phyloP scores from a whole-genome alignment of 1,140 invertebrate species.

The Sitophilus oryzae region DNA sequence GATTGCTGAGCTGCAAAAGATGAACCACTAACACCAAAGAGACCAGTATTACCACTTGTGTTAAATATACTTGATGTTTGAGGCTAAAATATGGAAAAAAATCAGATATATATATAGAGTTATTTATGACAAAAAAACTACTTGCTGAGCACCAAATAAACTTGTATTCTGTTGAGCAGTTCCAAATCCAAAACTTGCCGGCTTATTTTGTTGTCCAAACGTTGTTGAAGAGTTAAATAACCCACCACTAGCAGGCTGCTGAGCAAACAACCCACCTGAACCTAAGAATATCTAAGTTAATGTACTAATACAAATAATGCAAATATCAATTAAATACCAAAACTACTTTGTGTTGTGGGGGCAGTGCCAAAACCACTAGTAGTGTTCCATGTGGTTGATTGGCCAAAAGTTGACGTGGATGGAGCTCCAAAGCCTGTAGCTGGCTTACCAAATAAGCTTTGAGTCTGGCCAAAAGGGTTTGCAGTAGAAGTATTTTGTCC shows the following conservation, averaged over 20 bases:
- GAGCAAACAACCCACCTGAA: slow-evolving; percentile 34
- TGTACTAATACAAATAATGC: slow-evolving; percentile 21
- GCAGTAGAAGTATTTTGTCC: slow-evolving; percentile 20
- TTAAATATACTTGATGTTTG: slow-evolving; percentile 40
- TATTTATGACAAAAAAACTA: slow-evolving; percentile 7
- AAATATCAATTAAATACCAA: slow-evolving; percentile 6
- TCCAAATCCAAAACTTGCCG: slow-evolving; percentile 53
- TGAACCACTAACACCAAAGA: slow-evolving; percentile 31
- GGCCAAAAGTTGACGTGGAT: slow-evolving; percentile 54
- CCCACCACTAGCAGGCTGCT: slow-evolving; percentile 43
- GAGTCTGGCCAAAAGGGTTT: slow-evolving; percentile 32
- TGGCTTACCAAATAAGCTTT: slow-evolving; percentile 31
- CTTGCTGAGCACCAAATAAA: slow-evolving; percentile 32
- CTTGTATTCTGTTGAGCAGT: slow-evolving; percentile 32
- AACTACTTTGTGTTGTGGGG: slow-evolving; percentile 32
- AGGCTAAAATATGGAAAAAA: slow-evolving; percentile 14
- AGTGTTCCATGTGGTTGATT: slow-evolving; percentile 30
- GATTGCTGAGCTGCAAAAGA: slow-evolving; percentile 32
- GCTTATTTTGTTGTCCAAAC: slow-evolving; percentile 58
- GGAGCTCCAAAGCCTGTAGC: slow-evolving; percentile 26
- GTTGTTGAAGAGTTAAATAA: slow-evolving; percentile 53
- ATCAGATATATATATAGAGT: not conserved
- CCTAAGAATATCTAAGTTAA: slow-evolving; percentile 14
- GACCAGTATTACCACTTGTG: slow-evolving; percentile 20
- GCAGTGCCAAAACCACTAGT: slow-evolving; percentile 22